A percentile compares a stretch with the other conserved stretches of the same genome.
These are phyloP conservation scores for Xylota segnis DNA, from an alignment of 2,888 invertebrate species.

Conservation along the genomic window DNA sequence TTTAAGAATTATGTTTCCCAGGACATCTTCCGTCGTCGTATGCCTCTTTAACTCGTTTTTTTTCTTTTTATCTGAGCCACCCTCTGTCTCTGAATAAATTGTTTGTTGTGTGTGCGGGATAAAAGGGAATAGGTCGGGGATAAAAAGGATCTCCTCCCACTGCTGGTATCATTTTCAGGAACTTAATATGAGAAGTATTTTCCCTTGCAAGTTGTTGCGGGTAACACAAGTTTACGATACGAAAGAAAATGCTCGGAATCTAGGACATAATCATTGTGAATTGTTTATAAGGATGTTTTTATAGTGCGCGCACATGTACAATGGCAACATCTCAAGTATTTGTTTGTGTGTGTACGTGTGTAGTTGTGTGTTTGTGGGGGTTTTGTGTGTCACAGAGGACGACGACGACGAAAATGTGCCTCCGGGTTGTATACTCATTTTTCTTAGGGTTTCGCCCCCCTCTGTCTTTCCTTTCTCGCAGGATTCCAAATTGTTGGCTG, in stretches of 20 bases:
- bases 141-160: neutral
- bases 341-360: neutral
- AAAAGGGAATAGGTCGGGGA: neutral
- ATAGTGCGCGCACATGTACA: constrained; percentile 51
- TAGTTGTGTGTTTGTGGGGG: constrained; percentile 28
- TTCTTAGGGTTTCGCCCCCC: constrained; percentile 9
- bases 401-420: constrained; percentile 25
- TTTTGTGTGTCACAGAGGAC: neutral
- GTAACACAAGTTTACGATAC: constrained; percentile 37
- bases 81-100: constrained; percentile 51
- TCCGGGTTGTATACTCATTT: constrained; percentile 30
- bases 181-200: constrained; percentile 67
- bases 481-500: constrained; percentile 33
- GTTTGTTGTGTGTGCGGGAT: constrained; percentile 58
- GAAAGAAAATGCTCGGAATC: constrained; percentile 60
- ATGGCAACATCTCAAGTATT: constrained; percentile 34
- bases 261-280: constrained; percentile 73
- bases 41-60: constrained; percentile 28
- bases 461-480: constrained; percentile 14
- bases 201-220: constrained; percentile 52
- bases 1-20: constrained; percentile 45
- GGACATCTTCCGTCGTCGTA: constrained; percentile 36
- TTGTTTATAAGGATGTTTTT: constrained; percentile 66
- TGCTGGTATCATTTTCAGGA: constrained; percentile 52
- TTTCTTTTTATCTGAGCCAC: constrained; percentile 16